Base-by-base conservation (phyloP, 23 tunicate genomes). In the Trididemnum clinides region DNA sequence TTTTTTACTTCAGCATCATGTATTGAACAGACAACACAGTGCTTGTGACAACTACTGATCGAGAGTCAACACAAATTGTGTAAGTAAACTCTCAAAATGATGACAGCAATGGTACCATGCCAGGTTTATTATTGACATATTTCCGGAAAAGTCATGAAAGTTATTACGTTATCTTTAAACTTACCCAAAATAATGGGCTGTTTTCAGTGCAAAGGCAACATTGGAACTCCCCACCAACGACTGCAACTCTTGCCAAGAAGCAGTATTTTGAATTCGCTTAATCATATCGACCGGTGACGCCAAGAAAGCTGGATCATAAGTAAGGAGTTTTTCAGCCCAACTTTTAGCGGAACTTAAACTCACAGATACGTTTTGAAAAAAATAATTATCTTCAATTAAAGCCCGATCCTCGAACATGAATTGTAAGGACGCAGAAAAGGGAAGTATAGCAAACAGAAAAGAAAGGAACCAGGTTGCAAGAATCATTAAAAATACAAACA, bases 341-440 rank as follows among this genome's bases (percentile, higher is more conserved):
- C 15, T 7, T 54, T 51, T 78, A 1, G 83, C 83, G 34, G 83
- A 51, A 54, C 26, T 66, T 33, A 85, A 85, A 7, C 34, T 39
- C 6, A 85, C 88, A 0, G 21, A 22, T 1, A 57, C 74, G 39
- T 58, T 73, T 33, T 74, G 33, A 27, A 85, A 85, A 59, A 85
- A 85, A 1, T 64, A 73, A 33, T 58, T 73, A 6, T 74, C 74
- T 4, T 31, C 28, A 15, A 85, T 74, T 28, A 73, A 15, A 4
- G 88, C 88, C 29, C 34, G 27, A 59, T 72, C 38, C 10, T 64
- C 26, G 38, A 85, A 85, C 34, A 57, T 0, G 39, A 34, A 33
- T 37, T 85, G 73, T 4, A 73, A 19, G 21, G 33, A 25, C 23
- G 72, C 20, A 0, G 88, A 34, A 35, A 85, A 62, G 28, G 88